A percentile compares a stretch with the other conserved stretches of the same genome.
phyloP scores from a whole-genome alignment of 2,113 vertebrate genomes.

The Sylvilagus bachmani region DNA sequence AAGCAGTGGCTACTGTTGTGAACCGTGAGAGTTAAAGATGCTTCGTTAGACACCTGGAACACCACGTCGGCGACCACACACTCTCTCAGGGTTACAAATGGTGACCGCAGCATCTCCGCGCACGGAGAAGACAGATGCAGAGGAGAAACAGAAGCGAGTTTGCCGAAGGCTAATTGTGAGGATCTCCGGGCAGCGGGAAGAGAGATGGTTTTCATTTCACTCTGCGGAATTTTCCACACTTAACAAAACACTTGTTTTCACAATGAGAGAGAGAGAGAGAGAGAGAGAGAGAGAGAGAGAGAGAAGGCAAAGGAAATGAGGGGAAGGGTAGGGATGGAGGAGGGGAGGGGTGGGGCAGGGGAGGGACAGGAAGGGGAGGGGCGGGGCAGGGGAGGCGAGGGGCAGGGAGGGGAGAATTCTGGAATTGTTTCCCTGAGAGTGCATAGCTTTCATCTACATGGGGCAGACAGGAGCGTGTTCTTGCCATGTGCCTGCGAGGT shows the following conservation, averaged over 20 bases:
- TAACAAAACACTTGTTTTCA: background rate
- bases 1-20: background rate
- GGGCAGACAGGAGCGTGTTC: background rate
- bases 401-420: background rate
- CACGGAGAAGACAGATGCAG: background rate
- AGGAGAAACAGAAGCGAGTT: background rate
- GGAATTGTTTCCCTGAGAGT: background rate
- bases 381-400: no score
- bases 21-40: background rate
- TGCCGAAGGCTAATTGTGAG: background rate
- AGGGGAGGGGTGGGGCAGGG: no score
- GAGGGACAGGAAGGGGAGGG: no score
- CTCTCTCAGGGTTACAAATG: background rate
- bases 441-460: background rate
- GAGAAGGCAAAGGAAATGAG: no score
- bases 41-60: no score
- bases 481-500: accelerated
- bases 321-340: no score
- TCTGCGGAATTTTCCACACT: background rate
- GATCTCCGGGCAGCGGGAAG: background rate
- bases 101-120: no score
- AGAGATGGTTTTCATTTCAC: background rate
- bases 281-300: no score
- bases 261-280: no score
- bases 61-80: background rate